A percentile compares a stretch with the other conserved stretches of the same genome.
phyloP scores from a whole-genome alignment of 1,140 invertebrate genomes.

The Anastatus disparis region DNA sequence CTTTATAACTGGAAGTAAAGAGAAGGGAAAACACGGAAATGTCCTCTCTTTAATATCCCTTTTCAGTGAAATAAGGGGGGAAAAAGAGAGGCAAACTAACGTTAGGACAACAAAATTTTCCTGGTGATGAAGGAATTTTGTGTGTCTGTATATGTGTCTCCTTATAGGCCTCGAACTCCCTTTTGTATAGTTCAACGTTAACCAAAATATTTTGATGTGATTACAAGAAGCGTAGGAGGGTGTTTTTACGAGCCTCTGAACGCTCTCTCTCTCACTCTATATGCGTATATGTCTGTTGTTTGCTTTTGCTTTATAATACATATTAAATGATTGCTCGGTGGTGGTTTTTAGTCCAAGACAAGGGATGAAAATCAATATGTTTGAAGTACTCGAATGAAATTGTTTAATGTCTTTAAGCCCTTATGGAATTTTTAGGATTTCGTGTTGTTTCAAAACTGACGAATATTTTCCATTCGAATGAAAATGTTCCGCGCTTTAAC shows the following conservation, averaged over 20 bases:
- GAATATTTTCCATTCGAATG: too few relatives aligned
- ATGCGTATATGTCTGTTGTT: too few relatives aligned
- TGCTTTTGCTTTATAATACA: conserved; percentile 34
- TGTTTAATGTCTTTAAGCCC: too few relatives aligned
- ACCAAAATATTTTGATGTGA: conserved; percentile 34
- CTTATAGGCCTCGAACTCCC: too few relatives aligned
- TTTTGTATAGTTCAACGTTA: neutral
- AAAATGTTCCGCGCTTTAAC: too few relatives aligned
- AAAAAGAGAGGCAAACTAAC: neutral
- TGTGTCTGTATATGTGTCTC: too few relatives aligned
- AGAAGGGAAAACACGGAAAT: conserved; percentile 37
- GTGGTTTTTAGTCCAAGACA: neutral
- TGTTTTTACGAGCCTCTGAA: neutral
- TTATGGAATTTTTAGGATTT: too few relatives aligned
- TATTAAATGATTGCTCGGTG: conserved; percentile 12
- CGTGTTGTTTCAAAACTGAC: too few relatives aligned
- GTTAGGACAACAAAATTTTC: conserved; percentile 20
- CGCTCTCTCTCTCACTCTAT: too few relatives aligned
- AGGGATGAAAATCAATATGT: neutral
- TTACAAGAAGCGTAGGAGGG: neutral
- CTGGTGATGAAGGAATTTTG: neutral
- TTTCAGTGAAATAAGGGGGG: neutral
- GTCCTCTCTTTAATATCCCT: conserved; percentile 35
- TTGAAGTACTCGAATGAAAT: neutral
- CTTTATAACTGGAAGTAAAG: too few relatives aligned